Evolutionary conservation across 2,797 vertebrate genomes (phyloP), one percentile per base, ranked within the genome.

Genomic region (Tapirus indicus): DNA sequence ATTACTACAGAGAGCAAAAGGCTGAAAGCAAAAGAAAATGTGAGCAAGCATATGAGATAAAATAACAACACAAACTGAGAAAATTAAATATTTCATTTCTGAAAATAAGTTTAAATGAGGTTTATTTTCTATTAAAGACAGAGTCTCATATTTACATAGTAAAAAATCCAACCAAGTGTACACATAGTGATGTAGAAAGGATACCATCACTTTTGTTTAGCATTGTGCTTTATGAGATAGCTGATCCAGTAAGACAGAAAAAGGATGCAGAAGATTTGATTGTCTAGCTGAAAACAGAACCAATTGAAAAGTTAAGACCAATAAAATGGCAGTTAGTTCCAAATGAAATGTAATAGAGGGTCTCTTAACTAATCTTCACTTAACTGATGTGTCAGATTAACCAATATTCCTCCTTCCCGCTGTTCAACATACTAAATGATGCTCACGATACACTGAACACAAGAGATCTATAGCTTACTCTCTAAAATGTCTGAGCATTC

Each of bases 71-170:
- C 75, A 49, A 90, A 25, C 18, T 32, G 7, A 60, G 69, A 44
- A 86, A 94, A 82, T 35, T 13, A 75, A 91, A n/a, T 17, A 54
- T 88, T 54, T 49, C 6, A 84, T 10, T 38, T 56, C 62, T 60
- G n/a, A 32, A 96, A 77, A 88, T 69, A 89, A 62, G 54, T 92
- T 68, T 17, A 77, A 58, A 58, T 66, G n/a, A 41, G 25, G 12
- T 49, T 68, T 54, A 38, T 66, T 1, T 25, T 66, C 47, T 58
- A 5, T 18, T 35, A 64, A 82, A 94, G 66, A 77, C 11, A 6
- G 58, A 47, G 20, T 25, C 17, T 69, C 79, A 52, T 16, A 92
- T 44, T 92, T 71, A 58, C 32, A 60, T 17, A 41, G 21, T 38
- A 78, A 66, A 71, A 44, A 83, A 23, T 20, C 23, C 60, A 29